phyloP scores from a whole-genome alignment of 1,140 invertebrate species.

The Oscheius sp. region DNA sequence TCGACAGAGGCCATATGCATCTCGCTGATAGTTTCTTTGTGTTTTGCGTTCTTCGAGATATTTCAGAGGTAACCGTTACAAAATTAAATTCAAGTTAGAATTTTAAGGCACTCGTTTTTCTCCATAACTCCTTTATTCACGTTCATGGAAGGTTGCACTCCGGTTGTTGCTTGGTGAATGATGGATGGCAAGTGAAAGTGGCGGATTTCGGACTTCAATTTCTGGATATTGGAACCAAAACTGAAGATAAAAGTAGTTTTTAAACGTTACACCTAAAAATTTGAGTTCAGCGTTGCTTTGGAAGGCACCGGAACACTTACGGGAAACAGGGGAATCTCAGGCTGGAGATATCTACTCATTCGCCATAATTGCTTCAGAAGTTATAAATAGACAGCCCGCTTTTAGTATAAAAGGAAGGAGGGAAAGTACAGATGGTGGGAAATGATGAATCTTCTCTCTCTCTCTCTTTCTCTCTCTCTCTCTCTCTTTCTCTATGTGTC shows the following conservation, averaged over 20 bases:
- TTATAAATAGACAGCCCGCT: slow-evolving; percentile 68
- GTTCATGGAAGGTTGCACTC: slow-evolving; percentile 45
- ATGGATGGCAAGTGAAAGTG: slow-evolving; percentile 53
- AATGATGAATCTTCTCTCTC: neutral
- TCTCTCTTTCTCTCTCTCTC: too few species aligned
- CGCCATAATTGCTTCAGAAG: slow-evolving; percentile 57
- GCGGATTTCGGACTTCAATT: slow-evolving; percentile 37
- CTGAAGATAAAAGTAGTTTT: slow-evolving; percentile 18
- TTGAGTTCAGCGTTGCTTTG: slow-evolving; percentile 73
- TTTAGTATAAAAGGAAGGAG: slow-evolving; percentile 40
- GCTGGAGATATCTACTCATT: slow-evolving; percentile 56
- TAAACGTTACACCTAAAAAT: neutral
- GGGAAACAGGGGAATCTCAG: slow-evolving; percentile 64
- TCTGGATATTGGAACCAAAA: slow-evolving; percentile 13
- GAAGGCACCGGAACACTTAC: slow-evolving; percentile 88
- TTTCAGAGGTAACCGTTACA: slow-evolving; percentile 21
- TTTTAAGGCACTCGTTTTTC: slow-evolving; percentile 27
- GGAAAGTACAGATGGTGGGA: slow-evolving; percentile 5
- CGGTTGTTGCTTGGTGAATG: slow-evolving; percentile 43
- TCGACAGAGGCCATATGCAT: slow-evolving; percentile 22
- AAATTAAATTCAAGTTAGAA: too few species aligned
- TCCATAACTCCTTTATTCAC: slow-evolving; percentile 35
- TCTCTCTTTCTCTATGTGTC: too few species aligned
- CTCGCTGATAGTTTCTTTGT: slow-evolving; percentile 36
- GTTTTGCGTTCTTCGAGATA: slow-evolving; percentile 33